Evolutionary conservation across 2,888 invertebrate genomes (phyloP), one percentile per base, ranked within the genome.

Genomic region (Allygus modestus): DNA sequence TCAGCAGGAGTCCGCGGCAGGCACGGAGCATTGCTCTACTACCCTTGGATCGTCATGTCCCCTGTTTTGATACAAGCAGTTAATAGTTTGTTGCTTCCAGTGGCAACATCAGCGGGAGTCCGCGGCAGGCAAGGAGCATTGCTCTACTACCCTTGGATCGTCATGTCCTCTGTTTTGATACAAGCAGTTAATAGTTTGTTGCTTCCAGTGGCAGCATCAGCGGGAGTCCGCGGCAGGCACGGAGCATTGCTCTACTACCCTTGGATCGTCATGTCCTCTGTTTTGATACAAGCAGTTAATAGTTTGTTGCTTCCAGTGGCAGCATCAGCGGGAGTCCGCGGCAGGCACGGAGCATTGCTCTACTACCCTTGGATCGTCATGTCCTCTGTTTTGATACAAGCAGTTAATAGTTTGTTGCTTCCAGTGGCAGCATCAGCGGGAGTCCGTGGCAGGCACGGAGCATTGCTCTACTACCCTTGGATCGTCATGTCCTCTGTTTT

Each of bases 351-450:
- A 31, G 81, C 83, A 33, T 31, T 71, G 15, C 61, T 87, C 15
- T 87, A 83, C 81, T 81, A 73, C 65, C 86, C 86, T 4, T 87
- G 86, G 86, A 82, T 86, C 31, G 17, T 79, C 37, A 54, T 81
- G 15, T 73, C 85, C 7, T 20, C 81, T 23, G 65, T 61, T 28
- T 9, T 84, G 7, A n/a, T 84, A n/a, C n/a, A n/a, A n/a, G n/a
- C n/a, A n/a, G n/a, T n/a, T n/a, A n/a, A n/a, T n/a, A n/a, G n/a
- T n/a, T n/a, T n/a, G n/a, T n/a, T n/a, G n/a, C n/a, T n/a, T n/a
- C n/a, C 81, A 85, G 86, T 85, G 75, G 85, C 82, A 11, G 73
- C 84, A n/a, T 61, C 73, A 15, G 75, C 33, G 23, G 77, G 82
- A 15, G 84, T 84, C 17, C 61, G 83, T 77, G 86, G 86, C 17